These are phyloP conservation scores for western clawed frog (Xenopus tropicalis) DNA, from an alignment of 2,113 vertebrate species.

Conservation along the genomic window DNA sequence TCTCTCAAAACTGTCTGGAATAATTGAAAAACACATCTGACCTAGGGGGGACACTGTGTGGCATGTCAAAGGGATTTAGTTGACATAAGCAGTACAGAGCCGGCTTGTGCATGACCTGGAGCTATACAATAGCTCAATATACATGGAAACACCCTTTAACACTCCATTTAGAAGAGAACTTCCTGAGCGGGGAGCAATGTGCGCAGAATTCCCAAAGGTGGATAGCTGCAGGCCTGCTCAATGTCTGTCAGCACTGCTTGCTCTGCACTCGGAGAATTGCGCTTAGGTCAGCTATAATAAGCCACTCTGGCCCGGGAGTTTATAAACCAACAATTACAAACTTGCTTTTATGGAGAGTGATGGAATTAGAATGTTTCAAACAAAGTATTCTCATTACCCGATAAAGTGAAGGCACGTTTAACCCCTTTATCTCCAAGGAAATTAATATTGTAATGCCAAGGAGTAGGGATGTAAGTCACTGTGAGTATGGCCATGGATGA, in stretches of 20 bases:
- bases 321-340: constrained; percentile 19
- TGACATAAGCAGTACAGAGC: constrained; percentile 30
- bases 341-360: constrained; percentile 32
- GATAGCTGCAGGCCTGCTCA: constrained; percentile 19
- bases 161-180: constrained; percentile 21
- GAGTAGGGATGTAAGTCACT: background rate
- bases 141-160: constrained; percentile 31
- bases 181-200: constrained; percentile 27
- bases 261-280: background rate
- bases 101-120: constrained; percentile 33
- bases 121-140: constrained; percentile 36
- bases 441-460: background rate
- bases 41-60: constrained; percentile 13
- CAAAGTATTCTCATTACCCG: background rate
- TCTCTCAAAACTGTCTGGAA: constrained; percentile 12
- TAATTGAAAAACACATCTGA: constrained; percentile 39
- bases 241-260: constrained; percentile 20
- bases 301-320: constrained; percentile 2
- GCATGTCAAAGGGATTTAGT: constrained; percentile 32
- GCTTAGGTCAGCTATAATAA: constrained; percentile 1
- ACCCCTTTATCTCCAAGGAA: background rate
- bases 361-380: background rate
- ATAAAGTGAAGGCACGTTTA: background rate
- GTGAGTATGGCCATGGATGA: too few species aligned
- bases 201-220: constrained; percentile 26